Evolutionary conservation across 2,888 invertebrate species (phyloP).

Genomic region (Scaptomyza reducta): DNA sequence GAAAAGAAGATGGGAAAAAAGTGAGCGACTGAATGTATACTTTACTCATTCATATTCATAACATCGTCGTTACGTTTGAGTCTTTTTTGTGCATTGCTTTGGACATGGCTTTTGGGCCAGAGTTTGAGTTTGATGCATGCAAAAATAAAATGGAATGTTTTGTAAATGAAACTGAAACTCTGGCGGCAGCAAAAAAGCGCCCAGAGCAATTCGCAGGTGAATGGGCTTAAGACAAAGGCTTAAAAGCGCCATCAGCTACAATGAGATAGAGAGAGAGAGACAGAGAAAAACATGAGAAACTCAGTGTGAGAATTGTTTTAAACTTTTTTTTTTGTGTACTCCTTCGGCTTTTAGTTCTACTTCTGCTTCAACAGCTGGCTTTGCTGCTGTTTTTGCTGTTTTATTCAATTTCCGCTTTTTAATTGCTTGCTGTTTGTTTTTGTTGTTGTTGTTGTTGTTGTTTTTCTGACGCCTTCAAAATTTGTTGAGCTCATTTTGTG

Average conservation of each 20-base stretch:
- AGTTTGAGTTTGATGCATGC: neutral
- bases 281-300: neutral
- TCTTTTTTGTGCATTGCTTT: conserved; percentile 38
- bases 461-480: conserved; percentile 31
- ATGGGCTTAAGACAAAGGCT: conserved; percentile 60
- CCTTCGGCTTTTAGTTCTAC: neutral
- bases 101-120: conserved; percentile 6
- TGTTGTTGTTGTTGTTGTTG: conserved; percentile 9
- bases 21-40: conserved; percentile 1
- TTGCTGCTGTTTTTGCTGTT: conserved; percentile 13
- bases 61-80: conserved; percentile 66
- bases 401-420: conserved; percentile 61
- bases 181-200: conserved; percentile 13
- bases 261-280: neutral
- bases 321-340: conserved; percentile 10
- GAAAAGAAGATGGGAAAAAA: conserved; percentile 7
- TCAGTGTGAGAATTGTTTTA: conserved; percentile 8
- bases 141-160: conserved; percentile 25
- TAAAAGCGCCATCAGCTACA: conserved; percentile 43
- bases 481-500: conserved; percentile 25
- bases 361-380: neutral
- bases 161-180: conserved; percentile 73
- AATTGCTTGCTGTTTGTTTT: conserved; percentile 47
- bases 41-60: conserved; percentile 74
- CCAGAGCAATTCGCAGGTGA: conserved; percentile 46